Evolutionary conservation across 2,888 invertebrate genomes (phyloP), one percentile per base, ranked within the genome.

Genomic region (Epinotia ramella): DNA sequence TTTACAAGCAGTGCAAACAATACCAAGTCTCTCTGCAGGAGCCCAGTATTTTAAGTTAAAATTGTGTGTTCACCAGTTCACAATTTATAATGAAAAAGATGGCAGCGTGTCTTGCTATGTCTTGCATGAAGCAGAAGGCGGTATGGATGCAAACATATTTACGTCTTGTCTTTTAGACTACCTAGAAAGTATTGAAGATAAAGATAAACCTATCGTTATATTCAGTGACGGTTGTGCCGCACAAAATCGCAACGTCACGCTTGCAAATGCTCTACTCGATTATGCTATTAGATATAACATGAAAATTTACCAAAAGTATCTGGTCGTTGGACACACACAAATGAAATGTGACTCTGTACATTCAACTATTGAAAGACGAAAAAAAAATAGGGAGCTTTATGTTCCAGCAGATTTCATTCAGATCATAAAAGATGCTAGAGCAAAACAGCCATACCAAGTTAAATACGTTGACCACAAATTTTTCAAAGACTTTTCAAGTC

Each of bases 71-170:
- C 59, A 79, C 78, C 72, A 79, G 77, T 74, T 77, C 74, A 65
- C 73, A 68, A 60, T 70, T 70, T 49, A 65, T 67, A 79, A 80
- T 80, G 79, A 80, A 79, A 77, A 78, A 13, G 60, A 60, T 60
- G 28, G 60, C 13, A 60, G 60, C 16, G 33, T 33, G 28, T 60
- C 60, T 60, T 60, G 16, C 60, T 59, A 60, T 16, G 60, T 28
- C 60, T 60, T 33, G 60, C 60, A 60, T 60, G 60, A 33, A 62
- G 33, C 62, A 40, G 33, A 62, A 33, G n/a, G 62, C 62, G n/a
- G 62, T 33, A 62, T 62, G 62, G 62, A 62, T 62, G 62, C 33
- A 62, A 62, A 33, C 60, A 60, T 28, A 60, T 60, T 62, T 33
- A 62, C 62, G 62, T 62, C 62, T 62, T 62, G 62, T 33, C 13